Percentiles rank a stretch among this genome's conserved stretches.
Conservation (phyloP, 2,888 invertebrate genomes). For the Chaetoderma sp. region DNA sequence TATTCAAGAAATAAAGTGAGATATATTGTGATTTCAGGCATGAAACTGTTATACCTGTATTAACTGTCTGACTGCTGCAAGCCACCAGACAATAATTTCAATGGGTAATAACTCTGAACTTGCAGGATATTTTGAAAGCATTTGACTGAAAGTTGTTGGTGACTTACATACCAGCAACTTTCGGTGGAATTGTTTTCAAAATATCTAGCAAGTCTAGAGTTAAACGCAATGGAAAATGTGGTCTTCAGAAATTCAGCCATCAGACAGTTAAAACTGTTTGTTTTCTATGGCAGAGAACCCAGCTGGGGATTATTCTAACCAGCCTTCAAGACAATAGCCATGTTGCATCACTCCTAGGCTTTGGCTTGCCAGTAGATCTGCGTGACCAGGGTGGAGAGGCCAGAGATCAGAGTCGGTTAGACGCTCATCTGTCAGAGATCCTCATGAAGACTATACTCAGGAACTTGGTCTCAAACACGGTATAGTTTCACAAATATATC, state of each 20-base stretch:
- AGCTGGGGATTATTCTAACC: constrained; percentile 75
- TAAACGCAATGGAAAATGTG: no score
- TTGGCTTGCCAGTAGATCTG: constrained; percentile 54
- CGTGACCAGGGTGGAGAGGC: constrained; percentile 4
- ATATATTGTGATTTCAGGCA: no score
- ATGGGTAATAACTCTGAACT: no score
- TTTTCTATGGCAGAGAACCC: constrained; percentile 70
- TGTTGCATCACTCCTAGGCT: constrained; percentile 74
- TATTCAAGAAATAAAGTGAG: no score
- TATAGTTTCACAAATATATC: constrained; percentile 67
- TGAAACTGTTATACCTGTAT: no score
- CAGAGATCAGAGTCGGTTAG: constrained; percentile 16
- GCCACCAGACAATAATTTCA: no score
- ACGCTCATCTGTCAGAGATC: constrained; percentile 70
- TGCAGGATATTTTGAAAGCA: no score
- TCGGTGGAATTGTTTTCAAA: no score
- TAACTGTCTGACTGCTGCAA: no score
- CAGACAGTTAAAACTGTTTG: constrained; percentile 70
- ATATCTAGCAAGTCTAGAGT: no score
- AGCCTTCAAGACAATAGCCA: constrained; percentile 76
- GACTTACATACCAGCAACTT: no score
- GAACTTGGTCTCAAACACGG: constrained; percentile 73
- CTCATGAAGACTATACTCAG: constrained; percentile 74
- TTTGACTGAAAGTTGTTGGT: no score
- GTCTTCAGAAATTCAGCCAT: neutral